A percentile compares a stretch with the other conserved stretches of the same genome.
These are phyloP conservation scores for Glyptemys insculpta DNA, from an alignment of 2,797 vertebrate species.

Conservation along the genomic window DNA sequence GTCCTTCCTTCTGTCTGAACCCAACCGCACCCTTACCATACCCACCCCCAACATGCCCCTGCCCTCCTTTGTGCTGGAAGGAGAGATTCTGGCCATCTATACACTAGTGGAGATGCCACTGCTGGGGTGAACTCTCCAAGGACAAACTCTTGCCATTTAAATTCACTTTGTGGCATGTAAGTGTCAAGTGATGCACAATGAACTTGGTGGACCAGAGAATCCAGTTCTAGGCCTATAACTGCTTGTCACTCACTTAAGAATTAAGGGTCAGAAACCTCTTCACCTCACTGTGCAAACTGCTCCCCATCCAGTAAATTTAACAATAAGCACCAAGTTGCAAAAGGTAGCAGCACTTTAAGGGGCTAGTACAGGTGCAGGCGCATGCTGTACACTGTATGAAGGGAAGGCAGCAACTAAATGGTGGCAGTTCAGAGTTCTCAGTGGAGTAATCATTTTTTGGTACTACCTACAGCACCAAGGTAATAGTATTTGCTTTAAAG, in stretches of 20 bases:
- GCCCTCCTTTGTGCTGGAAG: neutral
- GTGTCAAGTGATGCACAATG: neutral
- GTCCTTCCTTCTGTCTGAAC: neutral
- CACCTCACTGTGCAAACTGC: neutral
- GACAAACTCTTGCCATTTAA: neutral
- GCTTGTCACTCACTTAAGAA: neutral
- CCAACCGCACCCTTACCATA: neutral
- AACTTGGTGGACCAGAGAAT: neutral
- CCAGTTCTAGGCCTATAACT: neutral
- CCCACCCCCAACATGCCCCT: neutral
- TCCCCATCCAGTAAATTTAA: neutral
- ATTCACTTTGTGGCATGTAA: neutral
- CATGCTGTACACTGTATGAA: neutral
- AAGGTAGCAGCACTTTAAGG: neutral
- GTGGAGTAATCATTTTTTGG: conserved; percentile 7
- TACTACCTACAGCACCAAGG: neutral
- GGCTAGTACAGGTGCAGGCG: neutral
- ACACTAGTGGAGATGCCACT: neutral
- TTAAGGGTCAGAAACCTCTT: neutral
- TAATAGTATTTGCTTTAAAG: neutral
- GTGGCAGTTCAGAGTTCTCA: conserved; percentile 45
- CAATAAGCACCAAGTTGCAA: neutral
- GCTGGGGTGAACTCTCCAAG: neutral
- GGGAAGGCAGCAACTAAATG: neutral
- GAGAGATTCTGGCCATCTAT: neutral